Base-by-base conservation (phyloP, 2,797 vertebrate genomes). In the Chaenodraco wilsoni region DNA sequence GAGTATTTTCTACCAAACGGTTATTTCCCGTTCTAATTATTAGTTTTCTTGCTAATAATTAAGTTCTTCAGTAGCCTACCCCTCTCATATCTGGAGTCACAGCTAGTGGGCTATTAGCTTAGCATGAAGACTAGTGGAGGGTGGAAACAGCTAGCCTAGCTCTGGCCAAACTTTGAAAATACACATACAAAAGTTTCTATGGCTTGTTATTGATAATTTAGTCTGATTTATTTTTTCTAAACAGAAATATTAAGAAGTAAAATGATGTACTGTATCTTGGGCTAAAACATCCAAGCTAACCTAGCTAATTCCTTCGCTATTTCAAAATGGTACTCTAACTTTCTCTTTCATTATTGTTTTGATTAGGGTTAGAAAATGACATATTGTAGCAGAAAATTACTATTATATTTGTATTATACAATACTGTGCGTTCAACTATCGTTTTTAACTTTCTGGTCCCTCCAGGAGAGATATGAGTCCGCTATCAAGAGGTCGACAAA, bases 401-500 rank as follows among this genome's bases (percentile, higher is more conserved):
- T 27, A 27, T 27, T 27, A 27, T 27, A 27, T 27, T 27, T 27
- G 27, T 27, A 27, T 27, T 27, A 27, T 27, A 27, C 27, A 37
- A 37, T 37, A 37, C 8, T 37, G 33, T 37, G 33, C 33, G 33
- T 37, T 37, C 6, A 37, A 37, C 33, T 37, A 37, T 37, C 8
- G 33, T 37, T 6, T 51, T 3, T 37, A 14, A 15, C 49, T 37
- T 1, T 40, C 12, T 1, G 9, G 0, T 48, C 31, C 33, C 45
- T 65, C 6, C 91, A 99, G 98, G 96, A 98, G 82, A 94, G 96
- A 76, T 99, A 99, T 0, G 97, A 99, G 83, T 93, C 97, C 0
- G 98, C 96, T 15, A 97, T 99, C 84, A 98, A 96, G 92, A 92
- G 96, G 78, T 97, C 96, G 0, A 95, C 95, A 19, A 99, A 98